Evolutionary conservation across 2,888 invertebrate species (phyloP).

Genomic region (Epinotia brunnichana): DNA sequence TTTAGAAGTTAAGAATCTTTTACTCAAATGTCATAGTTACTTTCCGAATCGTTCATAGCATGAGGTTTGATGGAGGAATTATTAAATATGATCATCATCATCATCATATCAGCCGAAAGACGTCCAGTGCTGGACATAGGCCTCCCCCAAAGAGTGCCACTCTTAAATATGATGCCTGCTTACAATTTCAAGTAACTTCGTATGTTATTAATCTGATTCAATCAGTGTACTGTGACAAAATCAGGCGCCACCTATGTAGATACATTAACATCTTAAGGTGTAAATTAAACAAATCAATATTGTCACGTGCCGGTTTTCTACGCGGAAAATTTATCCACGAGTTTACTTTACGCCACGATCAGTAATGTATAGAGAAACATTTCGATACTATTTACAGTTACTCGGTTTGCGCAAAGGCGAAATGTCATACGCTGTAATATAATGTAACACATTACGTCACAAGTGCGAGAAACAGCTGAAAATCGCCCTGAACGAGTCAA

Average conservation of each 20-base stretch:
- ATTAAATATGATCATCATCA: no score
- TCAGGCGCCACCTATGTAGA: background rate
- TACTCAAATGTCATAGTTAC: background rate
- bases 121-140: no score
- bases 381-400: constrained; percentile 38
- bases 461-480: constrained; percentile 12
- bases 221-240: background rate
- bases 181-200: background rate
- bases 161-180: background rate
- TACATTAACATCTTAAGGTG: background rate
- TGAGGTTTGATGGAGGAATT: no score
- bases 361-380: constrained; percentile 38
- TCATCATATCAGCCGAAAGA: no score
- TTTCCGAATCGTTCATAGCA: background rate
- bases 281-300: constrained; percentile 1
- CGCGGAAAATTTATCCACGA: constrained; percentile 9
- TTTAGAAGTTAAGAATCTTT: background rate
- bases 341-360: constrained; percentile 17
- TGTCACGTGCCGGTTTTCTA: constrained; percentile 10
- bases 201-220: background rate
- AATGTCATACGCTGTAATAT: constrained; percentile 28
- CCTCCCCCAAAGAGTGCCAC: no score
- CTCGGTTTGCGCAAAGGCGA: constrained; percentile 21
- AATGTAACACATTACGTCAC: constrained; percentile 27
- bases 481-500: background rate